Conservation (phyloP, 2,888 invertebrate genomes). For the Alviniconcha strummeri region DNA sequence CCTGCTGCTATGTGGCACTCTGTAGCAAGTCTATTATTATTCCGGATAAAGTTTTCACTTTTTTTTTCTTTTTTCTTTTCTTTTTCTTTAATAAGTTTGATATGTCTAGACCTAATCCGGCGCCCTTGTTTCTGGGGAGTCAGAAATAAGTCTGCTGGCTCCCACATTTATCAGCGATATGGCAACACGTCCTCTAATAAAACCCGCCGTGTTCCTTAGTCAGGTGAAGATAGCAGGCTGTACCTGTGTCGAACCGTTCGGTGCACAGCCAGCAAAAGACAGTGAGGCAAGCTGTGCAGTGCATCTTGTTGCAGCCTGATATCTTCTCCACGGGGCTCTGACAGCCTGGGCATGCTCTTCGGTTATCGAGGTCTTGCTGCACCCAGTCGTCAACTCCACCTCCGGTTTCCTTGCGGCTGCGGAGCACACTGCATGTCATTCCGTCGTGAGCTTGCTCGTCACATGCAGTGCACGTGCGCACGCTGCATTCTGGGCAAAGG, state of each 20-base stretch:
- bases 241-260: slow-evolving; percentile 39
- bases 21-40: no score
- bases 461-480: slow-evolving; percentile 58
- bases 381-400: slow-evolving; percentile 50
- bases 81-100: no score
- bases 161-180: no score
- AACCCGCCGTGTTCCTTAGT: slow-evolving; percentile 42
- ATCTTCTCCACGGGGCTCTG: slow-evolving; percentile 57
- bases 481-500: slow-evolving; percentile 51
- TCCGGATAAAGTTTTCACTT: no score
- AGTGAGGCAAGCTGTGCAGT: slow-evolving; percentile 53
- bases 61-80: no score
- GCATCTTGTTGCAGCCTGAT: slow-evolving; percentile 65
- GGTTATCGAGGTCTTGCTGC: slow-evolving; percentile 44
- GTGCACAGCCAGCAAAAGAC: slow-evolving; percentile 67
- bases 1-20: no score
- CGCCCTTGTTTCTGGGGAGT: no score
- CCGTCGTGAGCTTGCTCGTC: slow-evolving; percentile 60
- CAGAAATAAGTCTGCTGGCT: no score
- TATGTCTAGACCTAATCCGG: no score
- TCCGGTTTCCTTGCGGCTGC: slow-evolving; percentile 45
- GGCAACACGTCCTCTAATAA: neutral
- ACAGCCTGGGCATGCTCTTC: slow-evolving; percentile 63
- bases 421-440: slow-evolving; percentile 56
- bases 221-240: slow-evolving; percentile 60